Evolutionary conservation across 2,888 invertebrate genomes (phyloP).

Genomic region (Pyrrhosoma nymphula): DNA sequence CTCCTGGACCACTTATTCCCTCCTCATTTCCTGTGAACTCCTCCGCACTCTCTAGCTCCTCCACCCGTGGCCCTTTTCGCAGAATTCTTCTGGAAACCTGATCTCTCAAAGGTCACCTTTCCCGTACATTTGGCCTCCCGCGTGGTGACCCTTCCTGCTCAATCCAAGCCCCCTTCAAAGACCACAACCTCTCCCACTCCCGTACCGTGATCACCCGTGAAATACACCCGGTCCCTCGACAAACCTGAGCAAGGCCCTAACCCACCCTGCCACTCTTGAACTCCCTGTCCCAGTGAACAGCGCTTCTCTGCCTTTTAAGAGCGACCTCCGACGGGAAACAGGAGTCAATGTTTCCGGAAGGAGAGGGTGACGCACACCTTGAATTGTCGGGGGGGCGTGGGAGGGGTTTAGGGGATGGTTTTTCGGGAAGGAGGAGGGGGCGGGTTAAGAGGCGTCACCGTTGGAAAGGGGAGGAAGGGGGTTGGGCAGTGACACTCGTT

Average conservation of each 20-base stretch:
- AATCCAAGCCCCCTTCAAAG: background rate
- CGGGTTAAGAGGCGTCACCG: background rate
- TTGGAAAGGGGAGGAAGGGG: background rate
- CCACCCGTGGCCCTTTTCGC: background rate
- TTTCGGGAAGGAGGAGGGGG: background rate
- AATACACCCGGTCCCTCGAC: background rate
- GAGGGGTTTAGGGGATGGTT: background rate
- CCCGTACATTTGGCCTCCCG: background rate
- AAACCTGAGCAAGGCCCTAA: too few relatives aligned
- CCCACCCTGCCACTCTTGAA: background rate
- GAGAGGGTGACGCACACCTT: too few relatives aligned
- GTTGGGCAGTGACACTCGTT: background rate
- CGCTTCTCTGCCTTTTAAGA: background rate
- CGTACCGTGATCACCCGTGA: background rate
- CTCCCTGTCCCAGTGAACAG: background rate
- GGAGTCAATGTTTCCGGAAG: background rate
- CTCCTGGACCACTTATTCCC: too few relatives aligned
- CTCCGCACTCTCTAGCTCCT: background rate
- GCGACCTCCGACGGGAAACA: background rate
- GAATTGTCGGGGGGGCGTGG: background rate
- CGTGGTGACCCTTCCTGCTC: background rate
- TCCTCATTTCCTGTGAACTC: too few relatives aligned
- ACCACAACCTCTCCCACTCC: background rate
- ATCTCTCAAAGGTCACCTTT: background rate
- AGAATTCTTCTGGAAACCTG: background rate